Base-by-base conservation (phyloP, 2,797 vertebrate species). In the Notoglanidium macrostoma region DNA sequence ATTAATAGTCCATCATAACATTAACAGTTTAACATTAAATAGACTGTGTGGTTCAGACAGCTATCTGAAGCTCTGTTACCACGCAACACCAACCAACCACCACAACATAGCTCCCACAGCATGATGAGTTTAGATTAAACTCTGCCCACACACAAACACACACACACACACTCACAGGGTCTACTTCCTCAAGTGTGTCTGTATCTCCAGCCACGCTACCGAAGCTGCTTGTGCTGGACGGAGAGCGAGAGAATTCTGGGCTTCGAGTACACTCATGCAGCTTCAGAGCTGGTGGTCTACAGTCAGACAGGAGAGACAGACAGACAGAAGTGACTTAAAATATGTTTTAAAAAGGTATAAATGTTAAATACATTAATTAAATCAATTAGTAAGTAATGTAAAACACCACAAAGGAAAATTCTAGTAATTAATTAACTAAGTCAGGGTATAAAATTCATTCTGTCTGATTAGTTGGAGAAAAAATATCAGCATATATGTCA, bases 201-300 rank as follows among this genome's bases (percentile, higher is more conserved):
- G 95, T 96, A 90, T 97, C 96, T 32, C 97, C 96, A 0, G 96
- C 95, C 0, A 95, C 95, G 92, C 96, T 97, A 92, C 96, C 97
- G 94, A 98, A 97, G 93, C 96, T 98, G 94, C 97, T 98, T 91
- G 95, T 97, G 94, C 97, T 98, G 11, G 98, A 98, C 2, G 97
- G 97, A 0, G 98, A 98, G 17, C 96, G 96, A 84, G 97, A 98
- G 85, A 99, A 97, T 91, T 96, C 96, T 55, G 95, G 93, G 3
- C 94, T 92, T 57, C 89, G 90, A 46, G 89, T 95, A 0, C 95
- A 97, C 89, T 98, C 97, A 92, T 96, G 98, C 90, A 96, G 91
- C 92, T 96, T 99, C 14, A 94, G 87, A 51, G 95, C 96, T 0
- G 94, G 95, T 0, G 94, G 95, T 93, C 98, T 98, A 40, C 21